Evolutionary conservation across 2,797 vertebrate genomes (phyloP).

Genomic region (Channa striata): DNA sequence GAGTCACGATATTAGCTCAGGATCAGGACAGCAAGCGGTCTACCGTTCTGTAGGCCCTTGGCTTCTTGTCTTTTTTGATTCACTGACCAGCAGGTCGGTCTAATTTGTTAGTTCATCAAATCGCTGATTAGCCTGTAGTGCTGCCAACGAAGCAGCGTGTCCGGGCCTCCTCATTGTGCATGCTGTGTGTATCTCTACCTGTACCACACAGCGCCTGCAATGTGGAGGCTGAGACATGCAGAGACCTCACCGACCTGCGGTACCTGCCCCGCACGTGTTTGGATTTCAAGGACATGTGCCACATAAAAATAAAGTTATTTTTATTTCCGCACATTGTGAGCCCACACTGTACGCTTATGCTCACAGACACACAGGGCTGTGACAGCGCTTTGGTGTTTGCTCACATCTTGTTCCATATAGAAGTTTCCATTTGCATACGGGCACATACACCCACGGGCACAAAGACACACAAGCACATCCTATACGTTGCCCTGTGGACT

Average conservation of each 20-base stretch:
- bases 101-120: conserved; percentile 35
- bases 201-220: conserved; percentile 90
- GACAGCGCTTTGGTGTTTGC: background rate
- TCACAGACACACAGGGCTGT: background rate
- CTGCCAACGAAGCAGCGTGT: conserved; percentile 27
- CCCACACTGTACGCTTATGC: background rate
- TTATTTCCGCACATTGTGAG: background rate
- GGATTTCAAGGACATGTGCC: conserved; percentile 14
- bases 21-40: background rate
- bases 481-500: background rate
- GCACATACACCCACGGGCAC: background rate
- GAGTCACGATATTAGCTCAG: background rate
- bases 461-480: background rate
- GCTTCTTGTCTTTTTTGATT: background rate
- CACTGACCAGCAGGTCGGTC: conserved; percentile 12
- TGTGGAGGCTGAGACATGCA: conserved; percentile 87
- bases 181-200: conserved; percentile 87
- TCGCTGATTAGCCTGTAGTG: conserved; percentile 14
- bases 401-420: background rate
- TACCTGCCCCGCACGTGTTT: background rate
- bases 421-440: background rate
- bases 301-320: background rate
- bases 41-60: background rate
- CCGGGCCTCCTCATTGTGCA: conserved; percentile 91
- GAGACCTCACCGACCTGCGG: conserved; percentile 15